Evolutionary conservation across 1,140 invertebrate species (phyloP), one percentile per base, ranked within the genome.

Genomic region (Neodiprion pinetum): DNA sequence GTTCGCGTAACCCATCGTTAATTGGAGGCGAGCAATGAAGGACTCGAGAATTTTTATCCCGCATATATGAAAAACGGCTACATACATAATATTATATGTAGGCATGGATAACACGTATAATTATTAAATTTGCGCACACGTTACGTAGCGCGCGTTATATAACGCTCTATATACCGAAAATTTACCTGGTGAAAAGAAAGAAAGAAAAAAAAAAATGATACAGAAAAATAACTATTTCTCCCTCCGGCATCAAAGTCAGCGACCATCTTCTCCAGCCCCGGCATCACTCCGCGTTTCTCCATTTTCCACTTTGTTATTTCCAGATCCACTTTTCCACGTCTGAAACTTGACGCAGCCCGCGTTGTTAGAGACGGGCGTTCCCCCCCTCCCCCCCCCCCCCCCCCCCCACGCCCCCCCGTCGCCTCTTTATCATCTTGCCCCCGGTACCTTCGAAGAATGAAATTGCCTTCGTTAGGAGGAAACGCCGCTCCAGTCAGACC

Each of bases 381-480:
- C 12, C 10, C n/a, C n/a, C n/a, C n/a, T n/a, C n/a, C n/a, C n/a
- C 50, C 65, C 53, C 66, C 71, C 11, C 71, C 14, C 70, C 67
- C 66, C 75, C 47, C 50, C 77, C 72, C 72, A 50, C 74, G 65
- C 70, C 74, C 78, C 72, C 70, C 73, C 73, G 67, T 73, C 79
- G 77, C 76, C 67, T 75, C 76, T 78, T 79, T 72, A 73, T 67
- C 71, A 67, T 76, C 74, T 77, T 49, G 23, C 68, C 75, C 77
- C 73, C 77, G 76, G 40, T 67, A 49, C 73, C 73, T 81, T 81
- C 81, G 82, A 87, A 84, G 83, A 87, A 87, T 84, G 79, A 88
- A 88, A 88, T 88, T 88, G 86, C 86, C 87, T 88, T 88, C 86
- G 86, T 88, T 88, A 88, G 83, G 84, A 81, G 84, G 53, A 87